Conservation (phyloP, 2,113 vertebrate species). For the Xenopus laevis region DNA sequence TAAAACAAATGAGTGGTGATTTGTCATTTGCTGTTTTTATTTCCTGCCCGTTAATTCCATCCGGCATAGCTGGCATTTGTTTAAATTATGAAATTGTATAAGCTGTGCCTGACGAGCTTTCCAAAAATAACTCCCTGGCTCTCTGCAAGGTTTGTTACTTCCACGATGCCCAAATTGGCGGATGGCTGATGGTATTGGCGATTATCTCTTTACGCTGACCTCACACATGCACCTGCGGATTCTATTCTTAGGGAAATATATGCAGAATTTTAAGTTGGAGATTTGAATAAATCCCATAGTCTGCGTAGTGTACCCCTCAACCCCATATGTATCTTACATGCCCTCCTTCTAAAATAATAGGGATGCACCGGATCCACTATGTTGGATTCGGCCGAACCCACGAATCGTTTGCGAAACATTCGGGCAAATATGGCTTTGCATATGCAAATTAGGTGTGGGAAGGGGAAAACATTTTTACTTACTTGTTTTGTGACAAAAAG, state of each 20-base stretch:
- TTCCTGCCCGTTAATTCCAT: conserved; percentile 4
- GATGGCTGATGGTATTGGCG: not conserved
- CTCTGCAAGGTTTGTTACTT: conserved; percentile 6
- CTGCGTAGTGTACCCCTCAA: not conserved
- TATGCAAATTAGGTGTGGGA: too few relatives aligned
- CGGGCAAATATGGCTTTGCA: too few relatives aligned
- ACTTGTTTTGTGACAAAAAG: too few relatives aligned
- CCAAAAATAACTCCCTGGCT: conserved; percentile 32
- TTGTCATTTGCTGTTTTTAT: not conserved
- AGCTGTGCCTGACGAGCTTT: conserved; percentile 24
- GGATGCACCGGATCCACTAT: too few relatives aligned
- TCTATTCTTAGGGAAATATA: conserved; percentile 21
- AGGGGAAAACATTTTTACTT: too few relatives aligned
- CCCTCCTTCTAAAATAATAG: not conserved
- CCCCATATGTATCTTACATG: not conserved
- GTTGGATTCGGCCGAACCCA: too few relatives aligned
- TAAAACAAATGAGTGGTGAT: conserved; percentile 31
- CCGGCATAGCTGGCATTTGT: conserved; percentile 12
- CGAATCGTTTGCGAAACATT: too few relatives aligned
- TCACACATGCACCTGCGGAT: conserved; percentile 27
- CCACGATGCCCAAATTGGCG: conserved; percentile 10
- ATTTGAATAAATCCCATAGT: not conserved
- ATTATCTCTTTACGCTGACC: not conserved
- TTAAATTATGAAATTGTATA: conserved; percentile 26
- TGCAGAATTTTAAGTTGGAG: not conserved